These are phyloP conservation scores for Macrotus californicus DNA, from an alignment of 2,113 vertebrate species.

Conservation along the genomic window DNA sequence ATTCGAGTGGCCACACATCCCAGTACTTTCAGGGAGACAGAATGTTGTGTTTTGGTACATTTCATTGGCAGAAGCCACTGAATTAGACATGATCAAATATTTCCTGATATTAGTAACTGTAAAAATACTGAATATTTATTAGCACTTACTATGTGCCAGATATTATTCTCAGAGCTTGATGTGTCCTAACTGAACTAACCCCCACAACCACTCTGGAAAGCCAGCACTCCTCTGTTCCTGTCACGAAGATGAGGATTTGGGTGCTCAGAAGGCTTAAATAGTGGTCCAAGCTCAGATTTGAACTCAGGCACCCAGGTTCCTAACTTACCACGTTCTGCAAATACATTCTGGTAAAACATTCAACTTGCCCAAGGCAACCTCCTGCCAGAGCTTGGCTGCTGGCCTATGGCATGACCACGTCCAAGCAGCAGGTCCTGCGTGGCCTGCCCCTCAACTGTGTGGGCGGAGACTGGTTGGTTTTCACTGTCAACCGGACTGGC, in stretches of 20 bases:
- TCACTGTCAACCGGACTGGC: not conserved
- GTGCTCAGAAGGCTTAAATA: not conserved
- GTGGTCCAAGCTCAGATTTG: not conserved
- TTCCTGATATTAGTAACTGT: not conserved
- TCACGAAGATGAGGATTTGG: not conserved
- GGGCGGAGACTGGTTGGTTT: not conserved
- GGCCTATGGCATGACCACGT: not conserved
- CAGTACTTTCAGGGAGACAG: not conserved
- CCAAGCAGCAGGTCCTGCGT: not conserved
- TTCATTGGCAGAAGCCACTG: not conserved
- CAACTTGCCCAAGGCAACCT: not conserved
- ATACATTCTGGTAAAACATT: not conserved
- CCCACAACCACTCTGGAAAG: not conserved
- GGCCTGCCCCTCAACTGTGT: not conserved
- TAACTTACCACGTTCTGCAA: not conserved
- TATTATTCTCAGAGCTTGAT: not conserved
- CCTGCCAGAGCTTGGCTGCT: not conserved
- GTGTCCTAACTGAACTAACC: not conserved
- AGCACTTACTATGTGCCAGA: not conserved
- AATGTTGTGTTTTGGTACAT: not conserved
- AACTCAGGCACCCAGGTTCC: not conserved
- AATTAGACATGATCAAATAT: not conserved
- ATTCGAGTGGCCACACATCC: not conserved
- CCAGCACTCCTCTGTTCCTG: rapidly evolving
- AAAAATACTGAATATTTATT: not conserved